Percentiles rank a stretch among this genome's conserved stretches.
These are phyloP conservation scores for Oceanodroma tethys DNA, from an alignment of 2,113 vertebrate species.

Conservation along the genomic window DNA sequence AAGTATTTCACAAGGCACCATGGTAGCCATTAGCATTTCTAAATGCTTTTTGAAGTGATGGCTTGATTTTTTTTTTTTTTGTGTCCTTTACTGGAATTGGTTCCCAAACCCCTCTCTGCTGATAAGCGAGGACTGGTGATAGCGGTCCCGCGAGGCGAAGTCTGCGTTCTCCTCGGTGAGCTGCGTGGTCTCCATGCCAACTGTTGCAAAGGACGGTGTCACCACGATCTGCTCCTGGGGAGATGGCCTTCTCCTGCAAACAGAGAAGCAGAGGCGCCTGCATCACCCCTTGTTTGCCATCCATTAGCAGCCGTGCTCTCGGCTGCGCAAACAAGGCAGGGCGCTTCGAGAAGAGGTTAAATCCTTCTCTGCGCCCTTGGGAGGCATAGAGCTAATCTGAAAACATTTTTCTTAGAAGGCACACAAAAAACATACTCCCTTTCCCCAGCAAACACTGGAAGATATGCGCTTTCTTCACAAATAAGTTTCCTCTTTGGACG, in stretches of 20 bases:
- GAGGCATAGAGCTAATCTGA: not conserved
- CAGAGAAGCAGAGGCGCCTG: slow-evolving; percentile 13
- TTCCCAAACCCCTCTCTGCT: slow-evolving; percentile 74
- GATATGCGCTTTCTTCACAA: not conserved
- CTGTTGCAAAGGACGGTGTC: slow-evolving; percentile 81
- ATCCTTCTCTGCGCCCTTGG: not conserved
- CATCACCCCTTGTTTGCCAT: not conserved
- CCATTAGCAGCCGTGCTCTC: not conserved
- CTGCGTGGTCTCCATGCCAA: slow-evolving; percentile 89
- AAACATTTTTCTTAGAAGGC: not conserved
- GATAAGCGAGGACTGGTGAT: slow-evolving; percentile 87
- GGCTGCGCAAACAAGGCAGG: not conserved
- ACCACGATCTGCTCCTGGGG: slow-evolving; percentile 83
- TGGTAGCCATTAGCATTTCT: not conserved
- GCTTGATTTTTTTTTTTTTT: not conserved
- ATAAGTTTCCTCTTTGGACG: not conserved
- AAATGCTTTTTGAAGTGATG: not conserved
- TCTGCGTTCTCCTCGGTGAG: slow-evolving; percentile 92
- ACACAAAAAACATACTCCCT: not conserved
- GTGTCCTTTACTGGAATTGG: slow-evolving; percentile 61
- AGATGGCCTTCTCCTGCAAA: slow-evolving; percentile 66
- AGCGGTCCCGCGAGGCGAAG: slow-evolving; percentile 88
- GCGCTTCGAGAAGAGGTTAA: not conserved
- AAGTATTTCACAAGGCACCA: slow-evolving; percentile 33
- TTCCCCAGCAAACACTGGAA: not conserved